A percentile compares a stretch with the other conserved stretches of the same genome.
phyloP scores from a whole-genome alignment of 2,888 invertebrate species.

The Cistogaster globosa region DNA sequence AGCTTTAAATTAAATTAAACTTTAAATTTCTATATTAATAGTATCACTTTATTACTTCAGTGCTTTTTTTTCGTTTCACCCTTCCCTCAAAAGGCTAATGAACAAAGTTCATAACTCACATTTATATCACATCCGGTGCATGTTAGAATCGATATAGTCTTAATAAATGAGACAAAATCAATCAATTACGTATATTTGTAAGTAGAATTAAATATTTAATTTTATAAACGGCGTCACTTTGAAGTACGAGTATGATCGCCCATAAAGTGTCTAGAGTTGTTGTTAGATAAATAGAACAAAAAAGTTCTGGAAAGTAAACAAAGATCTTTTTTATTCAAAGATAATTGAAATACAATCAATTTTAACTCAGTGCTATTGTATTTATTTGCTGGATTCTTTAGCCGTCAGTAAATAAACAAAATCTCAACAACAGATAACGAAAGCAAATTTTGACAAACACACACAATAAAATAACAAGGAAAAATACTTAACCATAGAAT shows the following conservation, averaged over 20 bases:
- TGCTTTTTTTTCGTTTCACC: background rate
- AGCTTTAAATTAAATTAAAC: too few relatives aligned
- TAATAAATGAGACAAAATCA: conserved; percentile 47
- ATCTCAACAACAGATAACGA: background rate
- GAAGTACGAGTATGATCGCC: conserved; percentile 1
- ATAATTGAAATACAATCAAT: conserved; percentile 35
- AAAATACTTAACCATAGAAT: conserved; percentile 1
- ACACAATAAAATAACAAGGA: background rate
- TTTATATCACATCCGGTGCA: conserved; percentile 59
- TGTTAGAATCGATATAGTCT: conserved; percentile 52
- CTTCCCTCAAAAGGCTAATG: conserved; percentile 37
- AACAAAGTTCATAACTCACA: conserved; percentile 49
- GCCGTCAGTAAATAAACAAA: conserved; percentile 32
- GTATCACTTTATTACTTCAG: too few relatives aligned
- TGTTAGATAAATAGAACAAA: conserved; percentile 24
- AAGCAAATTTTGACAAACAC: background rate
- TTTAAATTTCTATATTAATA: too few relatives aligned
- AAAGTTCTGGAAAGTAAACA: conserved; percentile 22
- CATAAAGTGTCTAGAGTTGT: background rate
- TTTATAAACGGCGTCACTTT: conserved; percentile 53
- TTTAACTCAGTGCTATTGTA: background rate
- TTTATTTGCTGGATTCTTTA: background rate
- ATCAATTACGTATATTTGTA: conserved; percentile 41
- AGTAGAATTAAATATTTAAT: conserved; percentile 14
- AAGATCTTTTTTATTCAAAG: conserved; percentile 15